These are phyloP conservation scores for Trichogramma evanescens DNA, from an alignment of 2,888 invertebrate genomes.

Conservation along the genomic window DNA sequence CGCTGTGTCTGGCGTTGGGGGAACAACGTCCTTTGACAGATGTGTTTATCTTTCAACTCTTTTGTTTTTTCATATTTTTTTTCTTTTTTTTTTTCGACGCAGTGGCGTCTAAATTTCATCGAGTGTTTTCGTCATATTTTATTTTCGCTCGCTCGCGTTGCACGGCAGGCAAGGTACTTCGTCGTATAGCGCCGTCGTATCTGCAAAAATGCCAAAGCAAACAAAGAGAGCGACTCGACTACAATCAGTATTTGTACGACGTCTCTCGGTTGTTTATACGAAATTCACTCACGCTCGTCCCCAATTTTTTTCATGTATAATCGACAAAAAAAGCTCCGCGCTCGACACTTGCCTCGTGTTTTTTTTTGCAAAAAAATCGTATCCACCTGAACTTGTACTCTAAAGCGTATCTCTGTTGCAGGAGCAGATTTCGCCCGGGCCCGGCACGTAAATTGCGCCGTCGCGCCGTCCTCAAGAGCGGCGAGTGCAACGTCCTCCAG, in stretches of 20 bases:
- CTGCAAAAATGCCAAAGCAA: no score
- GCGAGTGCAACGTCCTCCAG: conserved; percentile 91
- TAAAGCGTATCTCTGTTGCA: conserved; percentile 36
- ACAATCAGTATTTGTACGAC: no score
- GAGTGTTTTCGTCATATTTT: no score
- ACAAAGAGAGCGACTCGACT: no score
- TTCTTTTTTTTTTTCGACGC: no score
- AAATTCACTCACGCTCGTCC: neutral
- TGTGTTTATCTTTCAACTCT: neutral
- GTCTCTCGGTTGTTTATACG: neutral
- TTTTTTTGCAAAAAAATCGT: neutral
- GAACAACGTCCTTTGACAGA: neutral
- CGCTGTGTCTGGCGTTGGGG: no score
- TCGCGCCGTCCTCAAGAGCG: conserved; percentile 88
- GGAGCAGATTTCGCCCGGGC: conserved; percentile 65
- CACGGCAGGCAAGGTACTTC: no score
- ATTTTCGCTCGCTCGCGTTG: no score
- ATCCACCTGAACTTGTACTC: neutral
- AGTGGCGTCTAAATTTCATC: no score
- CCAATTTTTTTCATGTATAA: neutral
- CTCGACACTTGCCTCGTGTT: neutral
- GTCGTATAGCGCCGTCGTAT: no score
- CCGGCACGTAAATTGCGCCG: conserved; percentile 65
- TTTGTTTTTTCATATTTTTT: no score
- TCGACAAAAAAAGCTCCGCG: neutral